A percentile compares a stretch with the other conserved stretches of the same genome.
Conservation (phyloP, 1,140 invertebrate genomes). For the Caenorhabditis tropicalis region DNA sequence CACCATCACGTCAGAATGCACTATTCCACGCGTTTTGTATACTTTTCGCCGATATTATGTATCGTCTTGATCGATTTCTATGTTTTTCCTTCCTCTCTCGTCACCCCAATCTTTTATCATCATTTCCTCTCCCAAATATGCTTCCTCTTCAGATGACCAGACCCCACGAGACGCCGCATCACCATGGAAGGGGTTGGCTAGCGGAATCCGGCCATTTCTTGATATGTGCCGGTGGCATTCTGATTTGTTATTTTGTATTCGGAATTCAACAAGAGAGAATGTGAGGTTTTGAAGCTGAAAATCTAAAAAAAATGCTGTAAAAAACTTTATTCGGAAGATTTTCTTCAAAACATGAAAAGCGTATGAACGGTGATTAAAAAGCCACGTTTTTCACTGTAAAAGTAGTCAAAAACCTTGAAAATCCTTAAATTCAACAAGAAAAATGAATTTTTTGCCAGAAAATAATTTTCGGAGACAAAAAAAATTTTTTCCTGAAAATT, state of each 20-base stretch:
- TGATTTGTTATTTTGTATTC: slow-evolving; percentile 46
- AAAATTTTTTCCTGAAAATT: too few species aligned
- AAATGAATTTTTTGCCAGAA: too few species aligned
- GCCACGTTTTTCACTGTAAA: too few species aligned
- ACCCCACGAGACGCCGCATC: background rate
- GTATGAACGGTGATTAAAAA: too few species aligned
- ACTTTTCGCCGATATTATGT: background rate
- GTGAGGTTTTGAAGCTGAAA: slow-evolving; percentile 21
- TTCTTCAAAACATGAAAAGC: too few species aligned
- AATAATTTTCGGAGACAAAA: too few species aligned
- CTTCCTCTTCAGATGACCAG: slow-evolving; percentile 16
- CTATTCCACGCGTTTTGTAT: slow-evolving; percentile 22
- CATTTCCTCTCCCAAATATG: background rate
- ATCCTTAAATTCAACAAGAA: too few species aligned
- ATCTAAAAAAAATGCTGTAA: too few species aligned
- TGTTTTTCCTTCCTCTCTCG: background rate
- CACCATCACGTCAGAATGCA: background rate
- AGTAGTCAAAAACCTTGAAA: too few species aligned
- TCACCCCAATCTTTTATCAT: background rate
- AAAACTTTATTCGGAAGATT: too few species aligned
- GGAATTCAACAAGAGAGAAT: slow-evolving; percentile 53
- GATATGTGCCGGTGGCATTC: slow-evolving; percentile 51
- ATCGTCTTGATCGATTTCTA: background rate
- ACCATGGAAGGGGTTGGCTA: background rate
- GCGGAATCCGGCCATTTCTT: slow-evolving; percentile 14